phyloP scores from a whole-genome alignment of 2,113 vertebrate genomes.

The Tachycineta bicolor region DNA sequence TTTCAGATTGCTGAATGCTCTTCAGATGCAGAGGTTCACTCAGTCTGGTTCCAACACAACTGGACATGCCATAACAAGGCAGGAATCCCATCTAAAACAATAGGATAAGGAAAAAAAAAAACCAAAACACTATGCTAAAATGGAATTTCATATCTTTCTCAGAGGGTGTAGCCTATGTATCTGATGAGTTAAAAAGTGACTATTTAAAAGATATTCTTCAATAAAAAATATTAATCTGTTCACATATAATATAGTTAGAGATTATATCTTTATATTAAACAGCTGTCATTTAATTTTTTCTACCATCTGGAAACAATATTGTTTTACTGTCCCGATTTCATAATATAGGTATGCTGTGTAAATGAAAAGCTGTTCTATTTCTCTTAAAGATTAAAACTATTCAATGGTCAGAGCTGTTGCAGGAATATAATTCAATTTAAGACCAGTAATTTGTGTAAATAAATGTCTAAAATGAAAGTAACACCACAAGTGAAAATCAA shows the following conservation, averaged over 20 bases:
- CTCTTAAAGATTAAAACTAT: slow-evolving; percentile 58
- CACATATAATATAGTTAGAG: neutral
- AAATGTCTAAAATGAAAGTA: slow-evolving; percentile 61
- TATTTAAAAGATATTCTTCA: neutral
- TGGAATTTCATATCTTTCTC: neutral
- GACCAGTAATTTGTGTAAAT: slow-evolving; percentile 67
- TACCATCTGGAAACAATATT: neutral
- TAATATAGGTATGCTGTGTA: neutral
- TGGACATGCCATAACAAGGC: neutral
- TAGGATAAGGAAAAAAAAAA: neutral
- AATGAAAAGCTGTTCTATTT: slow-evolving; percentile 23
- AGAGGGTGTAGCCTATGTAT: neutral
- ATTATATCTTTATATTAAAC: neutral
- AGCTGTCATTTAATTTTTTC: neutral
- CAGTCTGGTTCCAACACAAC: neutral
- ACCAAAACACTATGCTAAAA: neutral
- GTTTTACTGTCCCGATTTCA: neutral
- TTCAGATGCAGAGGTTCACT: neutral
- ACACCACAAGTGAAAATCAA: slow-evolving; percentile 50
- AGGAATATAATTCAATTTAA: slow-evolving; percentile 66
- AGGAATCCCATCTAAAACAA: neutral
- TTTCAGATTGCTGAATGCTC: neutral
- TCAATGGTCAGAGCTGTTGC: slow-evolving; percentile 22
- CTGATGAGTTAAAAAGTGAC: neutral
- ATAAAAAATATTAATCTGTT: neutral